Base-by-base conservation (phyloP, 2,113 vertebrate species). In the Platanista minor region DNA sequence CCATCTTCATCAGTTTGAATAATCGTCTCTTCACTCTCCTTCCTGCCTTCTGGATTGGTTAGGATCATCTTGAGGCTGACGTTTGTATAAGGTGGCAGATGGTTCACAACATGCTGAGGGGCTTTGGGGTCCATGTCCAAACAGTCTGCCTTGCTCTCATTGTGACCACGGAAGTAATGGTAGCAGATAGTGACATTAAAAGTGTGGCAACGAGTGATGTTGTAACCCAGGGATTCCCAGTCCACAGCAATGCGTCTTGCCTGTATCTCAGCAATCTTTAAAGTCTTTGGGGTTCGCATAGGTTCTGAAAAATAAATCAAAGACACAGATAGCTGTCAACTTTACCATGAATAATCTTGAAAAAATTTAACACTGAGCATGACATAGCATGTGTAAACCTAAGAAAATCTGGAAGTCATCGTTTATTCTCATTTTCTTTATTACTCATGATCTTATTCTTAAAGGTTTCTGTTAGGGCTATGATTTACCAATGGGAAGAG, bases 131-230 rank as follows among this genome's bases (percentile, higher is more conserved):
- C 99, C 99, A 99, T 99, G 98, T 99, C 99, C 98, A 99, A 98
- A 96, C 99, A 99, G 98, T 99, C 99, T 0, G 99, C 99, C 95
- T 99, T 99, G 99, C 99, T 99, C 96, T 98, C 99, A 0, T 99
- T 99, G 98, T 98, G 99, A 27, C 99, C 99, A 0, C 98, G 99
- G 98, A 99, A 99, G 90, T 99, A 99, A 97, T 99, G 99, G 98
- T 99, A 99, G 98, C 99, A 99, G 97, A 99, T 99, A 52, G 99
- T 99, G 96, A 99, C 99, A 87, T 99, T 99, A 96, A 99, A 99
- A 67, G 99, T 99, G 97, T 99, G 99, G 98, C 99, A 99, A 49
- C 99, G 99, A 33, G 99, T 99, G 95, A 99, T 99, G 98, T 99
- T 99, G 98, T 99, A 99, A 71, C 99, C 99, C 97, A 99, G 93